Base-by-base conservation (phyloP, 2,888 invertebrate genomes). In the Silvanus unidentatus region DNA sequence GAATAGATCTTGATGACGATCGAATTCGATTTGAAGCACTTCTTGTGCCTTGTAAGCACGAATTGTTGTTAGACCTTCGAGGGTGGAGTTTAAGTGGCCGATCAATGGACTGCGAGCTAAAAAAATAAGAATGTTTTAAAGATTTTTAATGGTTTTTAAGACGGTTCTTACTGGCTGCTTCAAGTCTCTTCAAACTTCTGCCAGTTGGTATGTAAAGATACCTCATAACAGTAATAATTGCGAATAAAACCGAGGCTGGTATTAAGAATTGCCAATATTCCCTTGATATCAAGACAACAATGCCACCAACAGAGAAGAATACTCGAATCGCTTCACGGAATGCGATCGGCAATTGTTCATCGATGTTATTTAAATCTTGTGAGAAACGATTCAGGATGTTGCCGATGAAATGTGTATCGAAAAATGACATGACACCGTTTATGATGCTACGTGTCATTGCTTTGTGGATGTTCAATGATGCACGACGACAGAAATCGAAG, bases 401-500 rank as follows among this genome's bases (percentile, higher is more conserved):
- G 14, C 64, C 65, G 29, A 65, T 64, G 35, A 64, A 60, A 52
- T 62, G 55, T 1, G 55, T 52, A 41, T 65, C 65, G 39, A 64
- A 64, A 40, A 65, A 65, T 12, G 53, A 41, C 64, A 64, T 64
- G 1, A 57, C 50, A 10, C 62, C 61, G 34, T 59, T 50, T 1
- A 65, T 47, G 4, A 65, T 52, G 14, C 53, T 55, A 1, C 41
- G 37, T 5, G 58, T 50, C 62, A 64, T 63, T 12, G 49, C 47
- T 48, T 62, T 60, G 46, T 65, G 65, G 3, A 64, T 39, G 29
- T 59, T 64, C 2, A 60, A 54, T 1, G 65, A 65, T 89, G 76
- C 76, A 91, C 78, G 12, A 86, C 83, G 42, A 88, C 91, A 1
- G 85, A 86, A 73, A 90, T 87, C 44, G 86, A 73, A 50, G 84